phyloP scores from a whole-genome alignment of 2,797 vertebrate species.

The Aphelocoma californica region DNA sequence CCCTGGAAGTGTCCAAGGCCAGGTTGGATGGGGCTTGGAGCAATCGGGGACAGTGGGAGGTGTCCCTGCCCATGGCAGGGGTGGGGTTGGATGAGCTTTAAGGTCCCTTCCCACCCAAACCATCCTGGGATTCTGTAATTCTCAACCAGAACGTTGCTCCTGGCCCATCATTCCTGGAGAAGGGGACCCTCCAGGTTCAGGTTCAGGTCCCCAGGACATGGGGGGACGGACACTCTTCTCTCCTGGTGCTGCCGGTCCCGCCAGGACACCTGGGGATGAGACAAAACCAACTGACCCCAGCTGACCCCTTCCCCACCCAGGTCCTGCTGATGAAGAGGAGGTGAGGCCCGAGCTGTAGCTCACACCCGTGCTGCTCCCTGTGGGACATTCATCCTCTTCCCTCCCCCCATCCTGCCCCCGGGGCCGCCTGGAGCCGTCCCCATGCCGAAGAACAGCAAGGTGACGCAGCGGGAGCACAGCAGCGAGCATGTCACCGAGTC shows the following conservation, averaged over 20 bases:
- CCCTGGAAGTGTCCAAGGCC: not conserved
- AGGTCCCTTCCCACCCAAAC: not conserved
- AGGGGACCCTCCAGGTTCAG: not conserved
- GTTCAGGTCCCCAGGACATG: fast-evolving
- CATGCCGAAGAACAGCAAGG: slow-evolving; percentile 98
- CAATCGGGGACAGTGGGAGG: not conserved
- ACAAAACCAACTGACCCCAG: not conserved
- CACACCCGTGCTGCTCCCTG: fast-evolving
- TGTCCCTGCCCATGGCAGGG: not conserved
- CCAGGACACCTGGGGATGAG: fast-evolving
- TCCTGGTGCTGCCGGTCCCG: fast-evolving
- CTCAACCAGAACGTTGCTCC: not conserved
- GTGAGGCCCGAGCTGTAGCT: slow-evolving; percentile 19
- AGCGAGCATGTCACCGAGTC: slow-evolving; percentile 97
- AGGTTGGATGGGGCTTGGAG: fast-evolving
- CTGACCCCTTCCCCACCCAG: not conserved
- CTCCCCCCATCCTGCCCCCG: not conserved
- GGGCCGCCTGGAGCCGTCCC: not conserved
- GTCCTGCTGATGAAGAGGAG: slow-evolving; percentile 64
- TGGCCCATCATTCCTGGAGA: not conserved
- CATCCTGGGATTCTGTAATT: not conserved
- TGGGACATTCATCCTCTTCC: fast-evolving
- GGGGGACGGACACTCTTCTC: too few relatives aligned
- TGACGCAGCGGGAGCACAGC: slow-evolving; percentile 92
- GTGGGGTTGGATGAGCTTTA: not conserved